These are phyloP conservation scores for Chydorus sphaericus DNA, from an alignment of 2,888 invertebrate species.

Conservation along the genomic window DNA sequence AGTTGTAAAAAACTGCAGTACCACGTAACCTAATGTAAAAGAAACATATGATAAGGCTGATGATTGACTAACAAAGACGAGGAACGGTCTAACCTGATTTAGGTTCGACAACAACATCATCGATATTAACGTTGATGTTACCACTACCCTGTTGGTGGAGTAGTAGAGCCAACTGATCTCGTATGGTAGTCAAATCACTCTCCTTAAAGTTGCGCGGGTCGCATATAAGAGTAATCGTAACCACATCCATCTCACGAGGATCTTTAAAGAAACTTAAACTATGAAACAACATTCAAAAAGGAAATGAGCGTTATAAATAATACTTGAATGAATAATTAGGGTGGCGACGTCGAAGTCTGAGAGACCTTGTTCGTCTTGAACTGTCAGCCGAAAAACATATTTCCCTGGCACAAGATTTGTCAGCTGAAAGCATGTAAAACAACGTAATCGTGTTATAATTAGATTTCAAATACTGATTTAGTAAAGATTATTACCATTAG, in stretches of 20 bases:
- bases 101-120: not conserved
- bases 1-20: slow-evolving; percentile 22
- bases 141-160: slow-evolving; percentile 45
- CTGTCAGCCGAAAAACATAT: slow-evolving; percentile 77
- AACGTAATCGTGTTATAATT: slow-evolving; percentile 11
- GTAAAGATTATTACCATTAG: slow-evolving; percentile 43
- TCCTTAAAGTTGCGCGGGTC: slow-evolving; percentile 51
- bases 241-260: slow-evolving; percentile 53
- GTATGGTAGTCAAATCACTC: slow-evolving; percentile 55
- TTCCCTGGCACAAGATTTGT: slow-evolving; percentile 73
- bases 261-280: slow-evolving; percentile 34
- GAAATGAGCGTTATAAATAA: not conserved
- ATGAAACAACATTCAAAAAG: slow-evolving; percentile 5
- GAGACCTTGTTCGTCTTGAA: slow-evolving; percentile 77
- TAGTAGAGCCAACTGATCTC: slow-evolving; percentile 63
- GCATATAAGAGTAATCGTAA: slow-evolving; percentile 66
- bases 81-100: not conserved
- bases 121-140: slow-evolving; percentile 3
- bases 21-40: slow-evolving; percentile 18
- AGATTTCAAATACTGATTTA: not conserved
- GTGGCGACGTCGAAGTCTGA: slow-evolving; percentile 67
- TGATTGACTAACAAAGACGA: not conserved
- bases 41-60: not conserved
- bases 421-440: slow-evolving; percentile 34
- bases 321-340: slow-evolving; percentile 57